Conservation (phyloP, 2,797 vertebrate genomes). For the Arrhamphus sclerolepis region DNA sequence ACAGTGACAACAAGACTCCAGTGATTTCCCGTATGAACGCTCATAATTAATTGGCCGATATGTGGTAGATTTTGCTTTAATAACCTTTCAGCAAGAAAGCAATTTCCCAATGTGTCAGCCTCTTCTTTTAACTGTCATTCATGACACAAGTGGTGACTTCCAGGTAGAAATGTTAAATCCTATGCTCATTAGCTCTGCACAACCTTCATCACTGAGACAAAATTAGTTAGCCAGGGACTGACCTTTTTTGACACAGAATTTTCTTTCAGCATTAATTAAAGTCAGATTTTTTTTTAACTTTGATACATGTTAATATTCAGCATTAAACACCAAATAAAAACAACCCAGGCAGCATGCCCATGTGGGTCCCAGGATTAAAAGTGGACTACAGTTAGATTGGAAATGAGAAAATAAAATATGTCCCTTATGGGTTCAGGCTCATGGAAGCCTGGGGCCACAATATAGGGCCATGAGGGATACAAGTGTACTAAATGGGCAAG, state of each 20-base stretch:
- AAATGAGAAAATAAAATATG: too few relatives aligned
- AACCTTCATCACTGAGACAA: not conserved
- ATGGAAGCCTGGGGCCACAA: too few relatives aligned
- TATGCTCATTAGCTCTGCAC: not conserved
- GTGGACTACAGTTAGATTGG: too few relatives aligned
- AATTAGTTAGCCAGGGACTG: not conserved
- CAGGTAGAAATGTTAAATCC: not conserved
- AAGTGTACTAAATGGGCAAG: too few relatives aligned
- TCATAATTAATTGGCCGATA: slow-evolving; percentile 20
- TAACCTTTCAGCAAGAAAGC: not conserved
- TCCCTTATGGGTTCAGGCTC: too few relatives aligned
- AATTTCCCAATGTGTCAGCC: not conserved
- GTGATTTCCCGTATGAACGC: slow-evolving; percentile 1
- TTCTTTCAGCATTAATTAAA: too few relatives aligned
- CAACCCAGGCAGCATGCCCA: too few relatives aligned
- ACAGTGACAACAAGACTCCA: slow-evolving; percentile 12
- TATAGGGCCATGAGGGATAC: too few relatives aligned
- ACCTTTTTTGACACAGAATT: not conserved
- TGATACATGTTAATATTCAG: too few relatives aligned
- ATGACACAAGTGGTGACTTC: not conserved
- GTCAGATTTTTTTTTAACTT: too few relatives aligned
- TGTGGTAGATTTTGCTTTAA: not conserved
- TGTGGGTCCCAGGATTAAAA: too few relatives aligned
- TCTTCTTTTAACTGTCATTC: not conserved
- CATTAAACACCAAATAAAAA: too few relatives aligned